Conservation (phyloP, 2,113 vertebrate species). For the Prochilodus magdalenae region DNA sequence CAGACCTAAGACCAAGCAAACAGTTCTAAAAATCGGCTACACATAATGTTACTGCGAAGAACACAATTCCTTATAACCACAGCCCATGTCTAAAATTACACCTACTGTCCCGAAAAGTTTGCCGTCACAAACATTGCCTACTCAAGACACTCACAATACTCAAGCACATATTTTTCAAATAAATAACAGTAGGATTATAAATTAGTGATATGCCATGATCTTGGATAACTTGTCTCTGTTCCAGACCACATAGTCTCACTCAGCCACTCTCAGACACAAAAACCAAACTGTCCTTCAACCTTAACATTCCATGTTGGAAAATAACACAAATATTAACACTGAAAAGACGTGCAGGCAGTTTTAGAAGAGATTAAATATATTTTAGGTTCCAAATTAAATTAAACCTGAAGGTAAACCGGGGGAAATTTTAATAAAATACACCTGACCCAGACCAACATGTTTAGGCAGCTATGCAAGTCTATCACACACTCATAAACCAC, state of each 20-base stretch:
- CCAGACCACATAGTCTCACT: background rate
- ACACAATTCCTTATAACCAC: too few relatives aligned
- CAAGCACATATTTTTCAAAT: background rate
- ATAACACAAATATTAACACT: background rate
- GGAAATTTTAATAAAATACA: too few relatives aligned
- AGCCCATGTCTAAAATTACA: background rate
- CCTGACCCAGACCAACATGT: too few relatives aligned
- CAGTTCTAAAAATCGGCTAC: too few relatives aligned
- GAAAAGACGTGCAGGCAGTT: background rate
- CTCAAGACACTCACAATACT: background rate
- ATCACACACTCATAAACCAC: too few relatives aligned
- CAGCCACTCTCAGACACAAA: background rate
- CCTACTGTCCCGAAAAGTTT: background rate
- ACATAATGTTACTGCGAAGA: too few relatives aligned
- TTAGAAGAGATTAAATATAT: background rate
- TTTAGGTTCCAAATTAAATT: background rate
- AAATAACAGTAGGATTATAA: background rate
- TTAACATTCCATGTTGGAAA: background rate
- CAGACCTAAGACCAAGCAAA: too few relatives aligned
- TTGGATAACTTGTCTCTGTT: background rate
- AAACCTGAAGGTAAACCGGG: too few relatives aligned
- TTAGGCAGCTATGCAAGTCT: too few relatives aligned
- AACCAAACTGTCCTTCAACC: background rate
- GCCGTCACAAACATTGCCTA: background rate
- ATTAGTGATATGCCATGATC: background rate